These are phyloP conservation scores for Lontra canadensis DNA, from an alignment of 2,113 vertebrate species.

Conservation along the genomic window DNA sequence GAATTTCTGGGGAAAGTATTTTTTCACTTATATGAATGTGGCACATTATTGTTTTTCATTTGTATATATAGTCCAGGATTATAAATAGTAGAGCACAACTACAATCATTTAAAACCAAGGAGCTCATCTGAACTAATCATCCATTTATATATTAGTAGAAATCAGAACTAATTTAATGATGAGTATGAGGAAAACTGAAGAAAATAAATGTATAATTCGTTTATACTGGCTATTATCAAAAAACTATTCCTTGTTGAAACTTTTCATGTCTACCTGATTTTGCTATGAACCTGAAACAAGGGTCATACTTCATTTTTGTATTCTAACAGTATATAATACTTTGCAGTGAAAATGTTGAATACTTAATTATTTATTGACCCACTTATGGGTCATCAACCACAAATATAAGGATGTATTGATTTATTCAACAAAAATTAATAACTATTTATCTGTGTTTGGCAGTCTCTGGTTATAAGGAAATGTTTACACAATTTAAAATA, in stretches of 20 bases:
- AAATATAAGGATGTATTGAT: not conserved
- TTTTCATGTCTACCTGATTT: not conserved
- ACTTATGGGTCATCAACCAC: not conserved
- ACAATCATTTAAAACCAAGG: not conserved
- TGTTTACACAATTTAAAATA: not conserved
- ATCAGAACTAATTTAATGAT: not conserved
- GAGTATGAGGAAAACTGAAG: not conserved
- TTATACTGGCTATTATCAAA: not conserved
- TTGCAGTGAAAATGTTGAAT: not conserved
- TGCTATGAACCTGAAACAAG: not conserved
- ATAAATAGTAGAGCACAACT: not conserved
- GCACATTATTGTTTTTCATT: not conserved
- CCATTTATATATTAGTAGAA: not conserved
- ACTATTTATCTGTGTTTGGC: not conserved
- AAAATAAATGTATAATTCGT: not conserved
- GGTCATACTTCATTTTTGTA: not conserved
- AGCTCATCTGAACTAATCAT: not conserved
- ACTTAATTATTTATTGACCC: not conserved
- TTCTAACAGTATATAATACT: not conserved
- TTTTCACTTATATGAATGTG: not conserved
- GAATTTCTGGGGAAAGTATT: not conserved
- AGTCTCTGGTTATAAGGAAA: not conserved
- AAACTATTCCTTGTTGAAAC: not conserved
- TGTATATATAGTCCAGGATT: not conserved
- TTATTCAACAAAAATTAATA: not conserved